Evolutionary conservation across 1,140 invertebrate genomes (phyloP).

Genomic region (Drosophila trapezifrons): DNA sequence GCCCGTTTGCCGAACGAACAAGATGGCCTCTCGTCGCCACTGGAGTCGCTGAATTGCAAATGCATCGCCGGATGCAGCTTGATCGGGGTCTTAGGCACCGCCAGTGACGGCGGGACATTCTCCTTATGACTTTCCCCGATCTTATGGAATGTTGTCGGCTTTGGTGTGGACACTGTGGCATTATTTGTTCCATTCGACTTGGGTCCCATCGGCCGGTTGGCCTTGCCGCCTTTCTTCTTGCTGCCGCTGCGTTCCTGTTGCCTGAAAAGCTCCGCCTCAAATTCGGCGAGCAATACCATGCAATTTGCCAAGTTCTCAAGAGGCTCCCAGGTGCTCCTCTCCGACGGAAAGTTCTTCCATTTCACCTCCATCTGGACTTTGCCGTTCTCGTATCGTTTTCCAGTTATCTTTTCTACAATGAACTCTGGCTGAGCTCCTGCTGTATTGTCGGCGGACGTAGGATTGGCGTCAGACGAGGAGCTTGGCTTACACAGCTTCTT

Average conservation of each 20-base stretch:
- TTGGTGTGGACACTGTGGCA: neutral
- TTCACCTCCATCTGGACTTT: conserved; percentile 33
- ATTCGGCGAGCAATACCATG: conserved; percentile 24
- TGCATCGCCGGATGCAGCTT: neutral
- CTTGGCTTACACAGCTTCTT: neutral
- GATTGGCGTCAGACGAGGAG: neutral
- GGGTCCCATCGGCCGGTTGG: too few species aligned
- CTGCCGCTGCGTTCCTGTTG: too few species aligned
- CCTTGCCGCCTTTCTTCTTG: neutral
- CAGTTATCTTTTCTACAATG: conserved; percentile 36
- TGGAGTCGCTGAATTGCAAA: neutral
- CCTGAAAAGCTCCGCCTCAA: conserved; percentile 5
- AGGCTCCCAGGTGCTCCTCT: conserved; percentile 46
- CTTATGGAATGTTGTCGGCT: neutral
- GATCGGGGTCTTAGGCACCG: neutral
- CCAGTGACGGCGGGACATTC: neutral
- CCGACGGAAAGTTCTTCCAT: conserved; percentile 23
- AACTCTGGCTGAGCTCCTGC: neutral
- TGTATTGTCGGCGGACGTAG: neutral
- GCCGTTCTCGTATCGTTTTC: conserved; percentile 26
- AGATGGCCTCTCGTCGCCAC: neutral
- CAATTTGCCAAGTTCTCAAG: conserved; percentile 22
- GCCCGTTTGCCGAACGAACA: neutral
- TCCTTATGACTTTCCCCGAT: neutral
- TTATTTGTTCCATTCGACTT: too few species aligned